A percentile compares a stretch with the other conserved stretches of the same genome.
phyloP scores from a whole-genome alignment of 2,113 vertebrate species.

The Panthera leo region DNA sequence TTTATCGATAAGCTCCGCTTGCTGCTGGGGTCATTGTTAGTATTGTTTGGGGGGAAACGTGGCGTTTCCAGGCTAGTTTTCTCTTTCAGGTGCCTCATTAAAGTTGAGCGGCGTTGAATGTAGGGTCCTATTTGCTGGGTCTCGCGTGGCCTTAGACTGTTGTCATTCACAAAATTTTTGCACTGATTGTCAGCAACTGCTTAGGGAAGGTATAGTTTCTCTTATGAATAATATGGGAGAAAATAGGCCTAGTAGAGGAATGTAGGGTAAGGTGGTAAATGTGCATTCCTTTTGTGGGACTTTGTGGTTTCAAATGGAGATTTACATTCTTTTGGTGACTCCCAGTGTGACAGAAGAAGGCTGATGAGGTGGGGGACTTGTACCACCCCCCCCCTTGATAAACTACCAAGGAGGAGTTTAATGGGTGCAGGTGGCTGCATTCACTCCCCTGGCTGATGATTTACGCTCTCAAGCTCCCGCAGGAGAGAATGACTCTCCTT shows the following conservation, averaged over 20 bases:
- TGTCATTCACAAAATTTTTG: background rate
- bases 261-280: too few relatives aligned
- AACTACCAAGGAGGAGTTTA: too few relatives aligned
- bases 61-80: background rate
- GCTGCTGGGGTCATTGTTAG: too few relatives aligned
- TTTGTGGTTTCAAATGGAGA: background rate
- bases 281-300: background rate
- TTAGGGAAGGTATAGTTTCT: background rate
- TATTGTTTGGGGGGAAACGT: background rate
- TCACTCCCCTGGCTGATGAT: background rate
- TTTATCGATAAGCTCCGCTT: accelerated
- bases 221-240: background rate
- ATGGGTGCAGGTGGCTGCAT: accelerated
- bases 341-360: background rate
- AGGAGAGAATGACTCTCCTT: background rate
- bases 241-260: background rate
- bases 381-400: background rate
- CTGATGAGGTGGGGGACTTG: background rate
- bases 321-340: background rate
- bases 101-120: background rate
- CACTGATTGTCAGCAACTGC: background rate
- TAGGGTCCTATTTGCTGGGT: background rate
- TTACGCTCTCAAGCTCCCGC: too few relatives aligned
- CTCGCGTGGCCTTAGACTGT: background rate
- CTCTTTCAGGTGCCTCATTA: background rate